These are phyloP conservation scores for Aurelia sp. DNA, from an alignment of 30 jellyfish, hydroid and myxozoan species.

Conservation along the genomic window DNA sequence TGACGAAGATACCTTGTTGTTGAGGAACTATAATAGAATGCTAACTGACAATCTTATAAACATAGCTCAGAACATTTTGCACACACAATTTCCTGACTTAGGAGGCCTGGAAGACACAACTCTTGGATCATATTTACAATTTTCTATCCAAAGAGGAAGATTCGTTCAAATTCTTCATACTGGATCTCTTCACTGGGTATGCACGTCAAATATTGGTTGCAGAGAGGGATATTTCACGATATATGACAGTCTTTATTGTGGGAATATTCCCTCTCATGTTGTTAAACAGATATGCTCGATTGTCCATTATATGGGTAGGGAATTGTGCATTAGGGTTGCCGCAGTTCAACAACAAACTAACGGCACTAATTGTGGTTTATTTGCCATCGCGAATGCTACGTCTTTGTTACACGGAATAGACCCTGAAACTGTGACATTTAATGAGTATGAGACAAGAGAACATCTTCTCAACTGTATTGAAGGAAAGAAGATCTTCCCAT, in stretches of 20 bases:
- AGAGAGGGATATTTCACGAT: no score
- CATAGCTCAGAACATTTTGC: not conserved
- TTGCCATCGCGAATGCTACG: conserved; percentile 13
- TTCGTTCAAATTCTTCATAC: not conserved
- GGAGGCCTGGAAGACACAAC: conserved; percentile 13
- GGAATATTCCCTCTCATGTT: no score
- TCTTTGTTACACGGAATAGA: conserved; percentile 7
- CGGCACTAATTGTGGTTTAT: conserved; percentile 8
- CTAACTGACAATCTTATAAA: not conserved
- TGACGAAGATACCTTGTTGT: not conserved
- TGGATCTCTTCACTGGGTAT: conserved; percentile 6
- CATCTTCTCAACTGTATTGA: conserved; percentile 6
- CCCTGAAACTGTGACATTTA: not conserved
- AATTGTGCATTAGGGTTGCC: not conserved
- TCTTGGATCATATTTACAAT: conserved; percentile 1
- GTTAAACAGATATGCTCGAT: no score
- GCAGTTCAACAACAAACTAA: conserved; percentile 6
- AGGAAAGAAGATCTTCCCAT: not conserved
- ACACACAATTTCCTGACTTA: not conserved
- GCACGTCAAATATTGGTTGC: not conserved
- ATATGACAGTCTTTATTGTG: no score
- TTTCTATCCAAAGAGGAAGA: conserved; percentile 5
- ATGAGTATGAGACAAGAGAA: conserved; percentile 1
- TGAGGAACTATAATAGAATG: not conserved
- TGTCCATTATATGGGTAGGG: not conserved